Conservation (phyloP, 2,888 invertebrate species). For the Asteroscopus sphinx region DNA sequence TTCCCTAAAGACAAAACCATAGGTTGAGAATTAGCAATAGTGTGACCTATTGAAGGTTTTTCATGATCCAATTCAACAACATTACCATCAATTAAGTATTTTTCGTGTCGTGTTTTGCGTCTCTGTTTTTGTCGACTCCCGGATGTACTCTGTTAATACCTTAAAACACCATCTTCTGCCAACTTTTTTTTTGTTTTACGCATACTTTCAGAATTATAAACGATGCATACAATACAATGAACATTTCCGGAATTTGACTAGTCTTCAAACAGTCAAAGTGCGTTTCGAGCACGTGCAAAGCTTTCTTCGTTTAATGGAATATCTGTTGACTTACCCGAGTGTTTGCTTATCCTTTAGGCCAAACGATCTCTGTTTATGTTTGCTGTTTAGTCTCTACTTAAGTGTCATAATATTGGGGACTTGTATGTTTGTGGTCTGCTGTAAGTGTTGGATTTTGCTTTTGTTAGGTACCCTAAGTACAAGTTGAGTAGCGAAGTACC, state of each 20-base stretch:
- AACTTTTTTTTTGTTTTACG: no score
- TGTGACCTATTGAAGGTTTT: no score
- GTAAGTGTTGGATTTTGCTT: constrained; percentile 24
- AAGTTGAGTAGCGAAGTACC: constrained; percentile 14
- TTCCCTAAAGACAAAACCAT: no score
- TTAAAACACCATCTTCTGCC: no score
- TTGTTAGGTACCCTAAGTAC: constrained; percentile 21
- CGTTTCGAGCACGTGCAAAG: constrained; percentile 31
- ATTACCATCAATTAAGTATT: no score
- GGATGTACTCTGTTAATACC: no score
- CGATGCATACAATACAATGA: not conserved
- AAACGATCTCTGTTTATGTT: constrained; percentile 65
- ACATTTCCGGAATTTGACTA: constrained; percentile 16
- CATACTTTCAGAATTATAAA: not conserved
- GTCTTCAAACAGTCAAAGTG: constrained; percentile 32
- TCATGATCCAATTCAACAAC: no score
- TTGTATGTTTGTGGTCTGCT: constrained; percentile 20
- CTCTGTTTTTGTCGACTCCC: no score
- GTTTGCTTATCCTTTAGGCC: constrained; percentile 59
- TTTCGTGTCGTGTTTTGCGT: no score
- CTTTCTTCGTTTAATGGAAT: constrained; percentile 73
- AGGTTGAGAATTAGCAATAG: no score
- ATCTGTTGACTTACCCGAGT: constrained; percentile 68
- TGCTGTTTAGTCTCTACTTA: constrained; percentile 46
- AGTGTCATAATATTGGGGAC: constrained; percentile 45